Conservation (phyloP, 2,113 vertebrate species). For the Microcebus lehilahytsara region DNA sequence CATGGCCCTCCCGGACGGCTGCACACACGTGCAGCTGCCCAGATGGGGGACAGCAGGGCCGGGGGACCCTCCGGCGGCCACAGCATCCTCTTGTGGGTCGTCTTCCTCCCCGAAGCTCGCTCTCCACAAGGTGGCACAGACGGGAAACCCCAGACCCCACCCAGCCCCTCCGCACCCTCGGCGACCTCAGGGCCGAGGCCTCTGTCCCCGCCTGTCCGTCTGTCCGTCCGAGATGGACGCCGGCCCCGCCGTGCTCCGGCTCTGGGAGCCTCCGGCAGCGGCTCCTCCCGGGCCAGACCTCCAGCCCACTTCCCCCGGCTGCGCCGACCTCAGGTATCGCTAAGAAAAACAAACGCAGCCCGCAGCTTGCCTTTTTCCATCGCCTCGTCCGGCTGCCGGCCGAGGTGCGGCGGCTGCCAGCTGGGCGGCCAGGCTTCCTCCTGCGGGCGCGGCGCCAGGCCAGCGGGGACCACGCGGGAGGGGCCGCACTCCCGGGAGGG, state of each 20-base stretch:
- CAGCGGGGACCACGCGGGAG: constrained; percentile 44
- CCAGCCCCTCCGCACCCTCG: background rate
- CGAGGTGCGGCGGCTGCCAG: constrained; percentile 59
- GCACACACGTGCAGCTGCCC: background rate
- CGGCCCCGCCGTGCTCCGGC: background rate
- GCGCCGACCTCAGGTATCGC: constrained; percentile 69
- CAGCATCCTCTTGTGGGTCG: background rate
- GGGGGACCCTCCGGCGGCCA: accelerated
- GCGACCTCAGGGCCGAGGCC: background rate
- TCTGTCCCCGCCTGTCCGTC: background rate
- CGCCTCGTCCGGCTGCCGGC: constrained; percentile 49
- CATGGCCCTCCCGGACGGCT: background rate
- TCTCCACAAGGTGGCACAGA: background rate
- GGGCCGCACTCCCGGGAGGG: background rate
- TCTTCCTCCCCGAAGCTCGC: background rate
- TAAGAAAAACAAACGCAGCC: constrained; percentile 71
- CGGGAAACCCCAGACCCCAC: background rate
- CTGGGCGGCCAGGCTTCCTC: constrained; percentile 71
- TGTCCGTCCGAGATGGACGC: background rate
- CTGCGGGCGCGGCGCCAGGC: constrained; percentile 30
- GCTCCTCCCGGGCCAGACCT: constrained; percentile 34
- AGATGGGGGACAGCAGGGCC: background rate
- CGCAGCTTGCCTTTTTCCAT: constrained; percentile 68
- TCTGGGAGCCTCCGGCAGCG: constrained; percentile 6
- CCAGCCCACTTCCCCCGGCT: constrained; percentile 71